A percentile compares a stretch with the other conserved stretches of the same genome.
Conservation (phyloP, 2,888 invertebrate genomes). For the Macrophya annulata region DNA sequence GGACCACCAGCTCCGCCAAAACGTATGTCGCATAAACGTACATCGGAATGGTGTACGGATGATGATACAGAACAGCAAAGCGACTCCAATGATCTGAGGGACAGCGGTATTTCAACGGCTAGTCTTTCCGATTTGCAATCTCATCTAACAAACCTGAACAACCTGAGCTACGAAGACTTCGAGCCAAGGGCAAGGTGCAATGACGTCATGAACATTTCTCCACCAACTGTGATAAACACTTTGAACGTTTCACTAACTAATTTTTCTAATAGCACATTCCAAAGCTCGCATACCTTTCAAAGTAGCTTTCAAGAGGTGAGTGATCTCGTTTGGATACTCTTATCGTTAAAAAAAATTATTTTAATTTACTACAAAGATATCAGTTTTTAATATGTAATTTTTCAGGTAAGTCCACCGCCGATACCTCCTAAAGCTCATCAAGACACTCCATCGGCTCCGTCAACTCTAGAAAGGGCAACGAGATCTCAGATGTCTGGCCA, state of each 20-base stretch:
- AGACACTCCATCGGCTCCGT: conserved; percentile 76
- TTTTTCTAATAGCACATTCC: conserved; percentile 73
- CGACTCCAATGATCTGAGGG: conserved; percentile 80
- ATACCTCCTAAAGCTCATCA: conserved; percentile 78
- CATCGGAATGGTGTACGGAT: conserved; percentile 74
- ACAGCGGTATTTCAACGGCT: conserved; percentile 81
- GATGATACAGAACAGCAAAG: conserved; percentile 71
- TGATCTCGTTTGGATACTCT: conserved; percentile 5
- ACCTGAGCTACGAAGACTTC: conserved; percentile 79
- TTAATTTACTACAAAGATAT: background rate
- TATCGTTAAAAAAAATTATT: background rate
- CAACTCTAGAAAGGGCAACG: conserved; percentile 74
- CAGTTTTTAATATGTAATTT: conserved; percentile 52
- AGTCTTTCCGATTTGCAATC: conserved; percentile 77
- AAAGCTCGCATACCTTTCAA: conserved; percentile 72
- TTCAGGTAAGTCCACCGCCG: conserved; percentile 76
- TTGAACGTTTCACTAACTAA: conserved; percentile 73
- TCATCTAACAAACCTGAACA: conserved; percentile 77
- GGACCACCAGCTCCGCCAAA: conserved; percentile 80
- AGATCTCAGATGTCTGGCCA: conserved; percentile 70
- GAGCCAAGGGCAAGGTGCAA: conserved; percentile 77
- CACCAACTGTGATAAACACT: conserved; percentile 75
- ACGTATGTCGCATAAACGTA: conserved; percentile 75
- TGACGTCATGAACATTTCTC: conserved; percentile 78
- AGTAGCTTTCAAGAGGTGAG: conserved; percentile 71